A percentile compares a stretch with the other conserved stretches of the same genome.
Evolutionary conservation across 2,888 invertebrate species (phyloP).

Genomic region (Frankliniella fusca): DNA sequence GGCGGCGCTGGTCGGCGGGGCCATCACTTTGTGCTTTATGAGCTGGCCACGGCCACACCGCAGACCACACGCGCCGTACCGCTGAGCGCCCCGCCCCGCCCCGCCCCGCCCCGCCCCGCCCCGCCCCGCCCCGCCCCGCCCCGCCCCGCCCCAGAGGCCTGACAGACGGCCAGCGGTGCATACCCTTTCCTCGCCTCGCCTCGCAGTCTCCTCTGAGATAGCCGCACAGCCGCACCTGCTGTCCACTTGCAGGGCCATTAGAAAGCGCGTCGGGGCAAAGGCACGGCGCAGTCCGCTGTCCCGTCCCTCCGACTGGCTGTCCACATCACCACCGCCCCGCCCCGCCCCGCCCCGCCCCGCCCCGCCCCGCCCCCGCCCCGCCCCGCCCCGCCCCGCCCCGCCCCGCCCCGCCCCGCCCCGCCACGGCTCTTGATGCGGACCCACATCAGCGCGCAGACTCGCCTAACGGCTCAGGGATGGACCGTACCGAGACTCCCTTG

Average conservation of each 20-base stretch:
- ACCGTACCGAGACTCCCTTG: not conserved
- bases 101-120: not conserved
- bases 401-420: not conserved
- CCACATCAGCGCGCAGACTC: not conserved
- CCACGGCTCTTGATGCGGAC: not conserved
- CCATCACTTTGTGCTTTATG: constrained; percentile 26
- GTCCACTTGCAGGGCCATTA: not conserved
- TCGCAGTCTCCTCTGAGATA: not conserved
- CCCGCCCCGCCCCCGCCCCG: not conserved
- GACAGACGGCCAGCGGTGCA: constrained; percentile 7
- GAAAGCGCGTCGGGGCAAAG: not conserved
- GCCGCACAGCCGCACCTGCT: not conserved
- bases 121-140: not conserved
- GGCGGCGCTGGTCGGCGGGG: not conserved
- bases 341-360: not conserved
- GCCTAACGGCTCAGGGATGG: not conserved
- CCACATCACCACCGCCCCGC: not conserved
- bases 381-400: not conserved
- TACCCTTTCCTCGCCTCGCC: not conserved
- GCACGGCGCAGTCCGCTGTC: not conserved
- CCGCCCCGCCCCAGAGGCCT: not conserved
- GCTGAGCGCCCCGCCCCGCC: not conserved
- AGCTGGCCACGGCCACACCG: not conserved
- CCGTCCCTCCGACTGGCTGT: not conserved
- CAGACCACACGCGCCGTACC: constrained; percentile 11